Evolutionary conservation across 2,113 vertebrate species (phyloP).

Genomic region (Conger conger): DNA sequence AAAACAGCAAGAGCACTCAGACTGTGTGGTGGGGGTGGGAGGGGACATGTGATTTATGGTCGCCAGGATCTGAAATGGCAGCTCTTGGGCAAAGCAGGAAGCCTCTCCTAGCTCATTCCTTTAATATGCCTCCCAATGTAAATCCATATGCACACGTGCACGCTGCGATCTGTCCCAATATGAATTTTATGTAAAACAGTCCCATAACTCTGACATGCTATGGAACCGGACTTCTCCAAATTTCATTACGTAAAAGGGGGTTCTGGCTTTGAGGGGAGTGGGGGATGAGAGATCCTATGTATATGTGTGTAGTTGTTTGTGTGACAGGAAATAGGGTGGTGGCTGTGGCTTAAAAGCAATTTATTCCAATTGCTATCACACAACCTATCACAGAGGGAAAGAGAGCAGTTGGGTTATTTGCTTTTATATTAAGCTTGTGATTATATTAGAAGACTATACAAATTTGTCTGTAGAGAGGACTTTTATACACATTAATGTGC

Average conservation of each 20-base stretch:
- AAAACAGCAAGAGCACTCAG: not conserved
- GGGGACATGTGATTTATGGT: not conserved
- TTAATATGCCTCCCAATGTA: not conserved
- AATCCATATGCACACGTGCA: conserved; percentile 2
- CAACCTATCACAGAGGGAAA: not conserved
- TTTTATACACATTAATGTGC: too few species aligned
- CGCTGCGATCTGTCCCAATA: not conserved
- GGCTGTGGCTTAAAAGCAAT: not conserved
- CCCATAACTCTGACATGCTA: not conserved
- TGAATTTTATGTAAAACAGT: conserved; percentile 5
- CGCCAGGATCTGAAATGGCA: not conserved
- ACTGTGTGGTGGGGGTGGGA: not conserved
- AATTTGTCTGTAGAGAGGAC: too few species aligned
- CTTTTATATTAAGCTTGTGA: not conserved
- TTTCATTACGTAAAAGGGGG: not conserved
- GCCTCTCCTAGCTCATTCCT: not conserved
- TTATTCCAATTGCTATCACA: not conserved
- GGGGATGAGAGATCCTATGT: not conserved
- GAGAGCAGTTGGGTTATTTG: not conserved
- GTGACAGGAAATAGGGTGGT: not conserved
- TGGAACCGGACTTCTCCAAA: not conserved
- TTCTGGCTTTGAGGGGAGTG: not conserved
- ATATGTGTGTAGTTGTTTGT: not conserved
- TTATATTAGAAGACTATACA: not conserved
- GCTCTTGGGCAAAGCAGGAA: not conserved